Evolutionary conservation across 37 sponge, comb jelly and placozoan species (phyloP).

Genomic region (Haliclona indistincta): DNA sequence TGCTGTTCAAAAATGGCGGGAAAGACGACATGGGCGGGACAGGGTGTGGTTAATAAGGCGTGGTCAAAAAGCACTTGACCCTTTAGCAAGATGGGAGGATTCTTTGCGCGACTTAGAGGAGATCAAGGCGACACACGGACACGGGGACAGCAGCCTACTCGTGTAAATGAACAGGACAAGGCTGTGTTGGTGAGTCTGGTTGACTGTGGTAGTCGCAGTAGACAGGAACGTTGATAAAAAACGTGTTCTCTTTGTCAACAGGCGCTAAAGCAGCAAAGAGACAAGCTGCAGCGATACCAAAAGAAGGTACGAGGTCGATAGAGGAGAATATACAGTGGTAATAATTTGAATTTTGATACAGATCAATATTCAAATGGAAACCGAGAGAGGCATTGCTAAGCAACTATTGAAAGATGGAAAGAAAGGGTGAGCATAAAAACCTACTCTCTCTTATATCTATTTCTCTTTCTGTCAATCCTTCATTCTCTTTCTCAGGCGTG

Average conservation of each 20-base stretch:
- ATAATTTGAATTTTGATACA: not conserved
- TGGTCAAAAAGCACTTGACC: not conserved
- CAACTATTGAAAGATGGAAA: slow-evolving; percentile 88
- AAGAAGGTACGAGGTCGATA: slow-evolving; percentile 68
- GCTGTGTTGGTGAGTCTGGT: slow-evolving; percentile 87
- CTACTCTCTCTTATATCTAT: not conserved
- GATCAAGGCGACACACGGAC: not conserved
- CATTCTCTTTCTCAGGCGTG: slow-evolving; percentile 56
- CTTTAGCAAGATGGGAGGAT: slow-evolving; percentile 30
- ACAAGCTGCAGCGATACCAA: slow-evolving; percentile 91
- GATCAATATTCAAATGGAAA: slow-evolving; percentile 76
- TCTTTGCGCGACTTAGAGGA: slow-evolving; percentile 12
- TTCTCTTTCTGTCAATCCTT: not conserved
- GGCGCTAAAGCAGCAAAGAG: slow-evolving; percentile 88
- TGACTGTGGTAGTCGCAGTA: not conserved
- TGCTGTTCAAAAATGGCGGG: not conserved
- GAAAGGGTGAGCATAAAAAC: slow-evolving; percentile 75
- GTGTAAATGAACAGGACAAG: slow-evolving; percentile 90
- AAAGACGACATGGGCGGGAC: not conserved
- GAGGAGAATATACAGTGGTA: too few relatives aligned
- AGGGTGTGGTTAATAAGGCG: not conserved
- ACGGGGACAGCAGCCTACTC: slow-evolving; percentile 20
- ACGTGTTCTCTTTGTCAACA: slow-evolving; percentile 12
- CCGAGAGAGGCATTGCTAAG: slow-evolving; percentile 88
- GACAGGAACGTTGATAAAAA: not conserved